Evolutionary conservation across 2,113 vertebrate species (phyloP), one percentile per base, ranked within the genome.

Genomic region (Leuciscus idus): DNA sequence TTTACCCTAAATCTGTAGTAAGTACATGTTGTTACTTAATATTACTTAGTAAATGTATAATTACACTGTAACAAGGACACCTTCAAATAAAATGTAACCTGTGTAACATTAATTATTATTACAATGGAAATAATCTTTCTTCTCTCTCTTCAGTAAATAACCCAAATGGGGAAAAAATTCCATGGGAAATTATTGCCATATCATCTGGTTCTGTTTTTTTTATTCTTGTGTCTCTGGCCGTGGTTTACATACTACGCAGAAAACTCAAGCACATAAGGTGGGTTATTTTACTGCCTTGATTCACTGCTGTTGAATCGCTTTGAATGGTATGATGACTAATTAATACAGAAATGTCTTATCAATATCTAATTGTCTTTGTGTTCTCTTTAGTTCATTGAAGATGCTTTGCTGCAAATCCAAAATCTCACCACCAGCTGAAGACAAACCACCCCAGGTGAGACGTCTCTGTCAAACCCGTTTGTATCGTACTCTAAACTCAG

Each of bases 401-500:
- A 84, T 4, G 8, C n/a, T 84, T 79, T 88, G 87, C 82, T 83
- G 85, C 80, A 85, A 86, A 85, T 72, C 85, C 17, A 81, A 82
- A 19, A 87, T 55, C 26, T 23, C 85, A 21, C 28, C 62, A 43
- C 4, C 84, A 50, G 66, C 26, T 59, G 85, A 88, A 64, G 85
- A 76, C 36, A 88, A 88, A 86, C 36, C 83, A 43, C 36, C 84
- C 39, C 85, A 87, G 85, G 89, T 90, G 87, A 79, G 12, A 48
- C 0, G 3, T 52, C 6, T 33, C 5, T 33, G 5, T 72, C 36
- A 23, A 39, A 23, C 33, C 1, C 19, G 6, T 6, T 7, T 72
- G 13, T n/a, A 23, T 12, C 4, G 6, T 57, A 43, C 70, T n/a
- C 46, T 12, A 52, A 57, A 68, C 21, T 64, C 10, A 6, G 4